Percentiles rank a stretch among this genome's conserved stretches.
These are phyloP conservation scores for Drosophila tropicalis DNA, from an alignment of 1,140 invertebrate genomes.

Conservation along the genomic window DNA sequence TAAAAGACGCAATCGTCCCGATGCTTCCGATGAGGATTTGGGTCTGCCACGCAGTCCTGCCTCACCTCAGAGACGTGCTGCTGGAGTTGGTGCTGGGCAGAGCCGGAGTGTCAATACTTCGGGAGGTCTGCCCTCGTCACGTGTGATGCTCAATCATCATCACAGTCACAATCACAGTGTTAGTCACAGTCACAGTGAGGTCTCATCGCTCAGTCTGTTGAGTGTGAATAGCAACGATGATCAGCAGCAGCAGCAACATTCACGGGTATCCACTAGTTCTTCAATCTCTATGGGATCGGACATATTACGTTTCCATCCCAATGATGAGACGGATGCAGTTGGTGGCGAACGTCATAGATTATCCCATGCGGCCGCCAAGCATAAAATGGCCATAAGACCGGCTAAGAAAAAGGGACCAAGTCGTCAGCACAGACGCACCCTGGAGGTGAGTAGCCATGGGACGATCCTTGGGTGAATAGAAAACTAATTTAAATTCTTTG, in stretches of 20 bases:
- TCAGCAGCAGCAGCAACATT: constrained; percentile 43
- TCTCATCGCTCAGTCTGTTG: constrained; percentile 73
- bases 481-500: constrained; percentile 12
- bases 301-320: constrained; percentile 51
- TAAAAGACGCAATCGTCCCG: constrained; percentile 77
- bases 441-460: constrained; percentile 83
- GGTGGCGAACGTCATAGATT: constrained; percentile 85
- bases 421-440: constrained; percentile 85
- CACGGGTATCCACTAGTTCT: constrained; percentile 53
- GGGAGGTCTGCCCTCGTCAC: constrained; percentile 5
- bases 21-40: constrained; percentile 82
- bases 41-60: constrained; percentile 78
- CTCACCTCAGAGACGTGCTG: constrained; percentile 71
- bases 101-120: constrained; percentile 15
- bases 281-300: constrained; percentile 57
- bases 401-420: constrained; percentile 89
- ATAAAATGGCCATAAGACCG: constrained; percentile 91
- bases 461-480: too few species aligned
- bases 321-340: constrained; percentile 72
- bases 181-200: constrained; percentile 52
- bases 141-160: too few species aligned
- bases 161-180: constrained; percentile 23
- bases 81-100: constrained; percentile 11
- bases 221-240: constrained; percentile 74
- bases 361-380: constrained; percentile 90